Percentiles rank a stretch among this genome's conserved stretches.
phyloP scores from a whole-genome alignment of 1,140 invertebrate genomes.

The Diachasmimorpha longicaudata region DNA sequence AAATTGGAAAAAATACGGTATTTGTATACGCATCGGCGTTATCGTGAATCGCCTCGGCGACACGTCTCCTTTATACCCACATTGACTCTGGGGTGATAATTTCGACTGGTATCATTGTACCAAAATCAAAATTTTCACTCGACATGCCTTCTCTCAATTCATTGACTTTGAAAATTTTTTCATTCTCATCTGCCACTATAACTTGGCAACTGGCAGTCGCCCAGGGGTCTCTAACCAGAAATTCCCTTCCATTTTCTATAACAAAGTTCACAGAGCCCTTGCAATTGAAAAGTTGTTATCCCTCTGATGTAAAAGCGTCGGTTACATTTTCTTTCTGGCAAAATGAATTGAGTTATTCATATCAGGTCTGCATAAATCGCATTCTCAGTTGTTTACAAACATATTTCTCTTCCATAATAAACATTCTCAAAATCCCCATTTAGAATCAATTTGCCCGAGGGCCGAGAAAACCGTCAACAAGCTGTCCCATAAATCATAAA shows the following conservation, averaged over 20 bases:
- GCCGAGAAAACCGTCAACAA: not conserved
- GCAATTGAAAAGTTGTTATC: too few relatives aligned
- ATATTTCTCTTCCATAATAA: too few relatives aligned
- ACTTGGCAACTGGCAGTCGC: too few relatives aligned
- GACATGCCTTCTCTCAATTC: conserved; percentile 1
- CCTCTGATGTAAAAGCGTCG: too few relatives aligned
- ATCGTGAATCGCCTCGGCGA: conserved; percentile 19
- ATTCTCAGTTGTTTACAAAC: too few relatives aligned
- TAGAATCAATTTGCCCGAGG: not conserved
- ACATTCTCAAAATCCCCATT: too few relatives aligned
- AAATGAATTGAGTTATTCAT: too few relatives aligned
- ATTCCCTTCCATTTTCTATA: too few relatives aligned
- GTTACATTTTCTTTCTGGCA: too few relatives aligned
- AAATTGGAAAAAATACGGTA: conserved; percentile 11
- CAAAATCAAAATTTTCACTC: conserved; percentile 23
- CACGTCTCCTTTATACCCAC: conserved; percentile 18
- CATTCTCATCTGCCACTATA: not conserved
- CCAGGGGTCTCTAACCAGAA: too few relatives aligned
- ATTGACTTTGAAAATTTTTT: not conserved
- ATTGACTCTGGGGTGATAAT: conserved; percentile 17
- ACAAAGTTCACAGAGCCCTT: too few relatives aligned
- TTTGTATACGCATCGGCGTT: conserved; percentile 8
- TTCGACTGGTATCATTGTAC: conserved; percentile 9
- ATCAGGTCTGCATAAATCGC: too few relatives aligned
- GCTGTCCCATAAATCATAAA: not conserved